Evolutionary conservation across 2,113 vertebrate genomes (phyloP), one percentile per base, ranked within the genome.

Genomic region (Eulacestoma nigropectus): DNA sequence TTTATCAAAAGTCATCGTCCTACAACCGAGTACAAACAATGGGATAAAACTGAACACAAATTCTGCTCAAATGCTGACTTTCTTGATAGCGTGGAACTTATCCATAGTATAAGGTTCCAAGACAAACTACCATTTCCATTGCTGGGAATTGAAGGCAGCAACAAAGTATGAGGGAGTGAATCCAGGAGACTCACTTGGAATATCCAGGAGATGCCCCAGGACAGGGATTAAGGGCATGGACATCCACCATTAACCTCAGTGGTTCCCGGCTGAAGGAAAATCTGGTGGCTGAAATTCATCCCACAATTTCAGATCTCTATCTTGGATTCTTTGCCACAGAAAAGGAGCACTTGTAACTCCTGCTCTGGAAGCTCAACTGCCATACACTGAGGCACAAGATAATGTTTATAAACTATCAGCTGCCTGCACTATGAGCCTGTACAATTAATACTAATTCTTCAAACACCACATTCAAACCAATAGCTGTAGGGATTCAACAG

Each of bases 101-200:
- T 1, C 30, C 33, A 4, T 1, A 42, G 12, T 0, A 12, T 0
- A 11, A 20, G 32, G 32, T 35, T 57, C 37, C 44, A 69, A 22
- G 13, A n/a, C 30, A 56, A 94, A 60, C 18, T 2, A 5, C 4
- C 6, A 37, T 17, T 84, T 15, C 57, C 33, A 21, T 6, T 53
- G 37, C 33, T 35, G 57, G 29, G 52, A 69, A 14, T 1, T 2
- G 22, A 32, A 56, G 33, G 60, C 25, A 84, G 50, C 21, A 35
- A 26, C 22, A 39, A 37, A 65, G 65, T 0, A 7, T 0, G 19
- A 14, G n/a, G 42, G 7, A 12, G 18, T 4, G 29, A 84, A 57
- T 1, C 10, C 87, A 82, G 59, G 32, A 57, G 37, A 57, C 29
- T 20, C 37, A 5, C 15, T 2, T 7, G 37, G 32, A 81, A 27